Evolutionary conservation across 2,888 invertebrate species (phyloP).

Genomic region (Megamerina dolium): DNA sequence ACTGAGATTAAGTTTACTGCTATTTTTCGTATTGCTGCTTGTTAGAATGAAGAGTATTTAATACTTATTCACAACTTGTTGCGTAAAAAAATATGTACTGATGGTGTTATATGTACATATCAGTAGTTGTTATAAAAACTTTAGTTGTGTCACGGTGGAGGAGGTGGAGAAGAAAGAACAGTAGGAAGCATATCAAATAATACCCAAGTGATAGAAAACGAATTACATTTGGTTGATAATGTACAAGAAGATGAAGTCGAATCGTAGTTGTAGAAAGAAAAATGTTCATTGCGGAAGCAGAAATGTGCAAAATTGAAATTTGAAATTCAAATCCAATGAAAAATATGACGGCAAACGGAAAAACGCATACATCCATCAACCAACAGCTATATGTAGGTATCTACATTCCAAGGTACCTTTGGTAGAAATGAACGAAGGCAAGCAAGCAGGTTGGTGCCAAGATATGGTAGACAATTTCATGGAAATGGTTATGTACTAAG

Average conservation of each 20-base stretch:
- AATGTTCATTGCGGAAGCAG: background rate
- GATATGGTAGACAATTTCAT: background rate
- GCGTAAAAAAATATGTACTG: no score
- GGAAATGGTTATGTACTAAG: slow-evolving; percentile 12
- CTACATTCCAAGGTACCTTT: background rate
- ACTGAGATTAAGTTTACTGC: no score
- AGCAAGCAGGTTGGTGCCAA: background rate
- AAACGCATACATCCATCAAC: slow-evolving; percentile 5
- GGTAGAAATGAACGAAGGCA: background rate
- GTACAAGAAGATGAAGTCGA: background rate
- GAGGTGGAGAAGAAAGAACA: no score
- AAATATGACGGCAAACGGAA: slow-evolving; percentile 15
- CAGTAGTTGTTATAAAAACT: no score
- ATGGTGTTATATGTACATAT: no score
- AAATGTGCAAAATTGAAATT: slow-evolving; percentile 5
- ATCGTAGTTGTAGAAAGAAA: background rate
- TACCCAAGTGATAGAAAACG: slow-evolving; percentile 19
- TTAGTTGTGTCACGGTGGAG: no score
- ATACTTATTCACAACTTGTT: no score
- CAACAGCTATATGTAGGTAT: no score
- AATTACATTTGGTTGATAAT: slow-evolving; percentile 15
- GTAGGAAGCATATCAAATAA: no score
- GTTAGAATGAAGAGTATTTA: no score
- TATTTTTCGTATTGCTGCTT: no score
- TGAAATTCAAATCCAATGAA: slow-evolving; percentile 16